These are phyloP conservation scores for Bombylius major DNA, from an alignment of 2,888 invertebrate genomes.

Conservation along the genomic window DNA sequence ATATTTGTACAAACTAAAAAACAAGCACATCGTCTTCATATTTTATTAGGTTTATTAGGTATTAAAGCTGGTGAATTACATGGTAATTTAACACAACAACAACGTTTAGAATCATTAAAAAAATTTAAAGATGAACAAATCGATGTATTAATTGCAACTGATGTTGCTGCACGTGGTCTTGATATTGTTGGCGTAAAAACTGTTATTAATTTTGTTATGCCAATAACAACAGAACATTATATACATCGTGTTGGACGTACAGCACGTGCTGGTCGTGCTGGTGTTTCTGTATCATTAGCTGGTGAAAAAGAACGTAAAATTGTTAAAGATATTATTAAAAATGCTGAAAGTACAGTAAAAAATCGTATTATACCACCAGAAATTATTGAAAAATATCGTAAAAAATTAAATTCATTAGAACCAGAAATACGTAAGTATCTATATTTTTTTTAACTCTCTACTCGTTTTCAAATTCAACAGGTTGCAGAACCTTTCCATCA, in stretches of 20 bases:
- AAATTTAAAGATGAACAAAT: constrained; percentile 76
- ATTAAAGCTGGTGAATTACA: constrained; percentile 82
- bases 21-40: constrained; percentile 87
- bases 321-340: constrained; percentile 82
- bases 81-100: constrained; percentile 91
- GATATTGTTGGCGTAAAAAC: constrained; percentile 97
- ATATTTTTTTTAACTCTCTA: neutral
- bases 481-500: no score
- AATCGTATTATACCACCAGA: constrained; percentile 77
- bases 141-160: constrained; percentile 86
- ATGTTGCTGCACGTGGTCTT: constrained; percentile 81
- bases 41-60: constrained; percentile 80
- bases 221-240: constrained; percentile 88
- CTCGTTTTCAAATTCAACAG: no score
- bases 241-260: constrained; percentile 93
- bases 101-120: constrained; percentile 77
- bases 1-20: constrained; percentile 95
- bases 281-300: constrained; percentile 87
- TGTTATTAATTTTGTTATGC: constrained; percentile 93
- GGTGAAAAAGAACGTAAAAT: constrained; percentile 86
- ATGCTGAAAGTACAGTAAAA: constrained; percentile 74
- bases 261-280: constrained; percentile 86
- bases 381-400: constrained; percentile 76
- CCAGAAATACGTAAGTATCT: constrained; percentile 54
- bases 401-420: constrained; percentile 59